These are phyloP conservation scores for Porites evermanni DNA, from an alignment of 92 coral and sea anemone species.

Conservation along the genomic window DNA sequence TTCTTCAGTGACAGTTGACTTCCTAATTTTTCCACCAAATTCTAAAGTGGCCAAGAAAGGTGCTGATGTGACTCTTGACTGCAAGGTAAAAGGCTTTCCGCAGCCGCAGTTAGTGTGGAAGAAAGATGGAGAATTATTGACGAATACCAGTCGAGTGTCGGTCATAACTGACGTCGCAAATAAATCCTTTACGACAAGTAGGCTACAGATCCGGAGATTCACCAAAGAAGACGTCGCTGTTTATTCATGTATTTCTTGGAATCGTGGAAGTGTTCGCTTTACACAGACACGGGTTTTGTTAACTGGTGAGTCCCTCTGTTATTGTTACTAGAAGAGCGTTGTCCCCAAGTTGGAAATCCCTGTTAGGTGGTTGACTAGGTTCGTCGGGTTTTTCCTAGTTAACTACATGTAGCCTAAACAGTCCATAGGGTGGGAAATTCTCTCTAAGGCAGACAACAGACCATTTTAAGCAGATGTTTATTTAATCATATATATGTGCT, in stretches of 20 bases:
- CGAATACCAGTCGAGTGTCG: conserved; percentile 37
- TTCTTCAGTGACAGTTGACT: conserved; percentile 26
- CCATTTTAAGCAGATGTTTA: too few relatives aligned
- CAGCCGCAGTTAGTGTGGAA: conserved; percentile 71
- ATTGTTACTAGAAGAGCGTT: background rate
- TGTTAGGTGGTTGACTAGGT: background rate
- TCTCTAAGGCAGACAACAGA: too few relatives aligned
- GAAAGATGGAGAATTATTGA: conserved; percentile 67
- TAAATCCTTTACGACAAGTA: background rate
- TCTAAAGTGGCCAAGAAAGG: conserved; percentile 2
- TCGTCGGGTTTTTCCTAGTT: too few relatives aligned
- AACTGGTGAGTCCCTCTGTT: conserved; percentile 7
- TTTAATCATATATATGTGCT: too few relatives aligned
- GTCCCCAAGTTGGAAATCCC: background rate
- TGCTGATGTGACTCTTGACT: conserved; percentile 44
- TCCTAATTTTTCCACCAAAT: background rate
- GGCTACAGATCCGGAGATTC: conserved; percentile 24
- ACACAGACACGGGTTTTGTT: background rate
- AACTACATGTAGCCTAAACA: background rate
- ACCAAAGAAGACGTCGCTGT: conserved; percentile 56
- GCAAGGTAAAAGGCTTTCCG: conserved; percentile 74
- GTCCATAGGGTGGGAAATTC: background rate
- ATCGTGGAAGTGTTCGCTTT: conserved; percentile 41
- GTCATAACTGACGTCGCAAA: conserved; percentile 5
- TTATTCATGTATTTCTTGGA: conserved; percentile 78